A percentile compares a stretch with the other conserved stretches of the same genome.
phyloP scores from a whole-genome alignment of 2,888 invertebrate genomes.

The Bombyx huttoni region DNA sequence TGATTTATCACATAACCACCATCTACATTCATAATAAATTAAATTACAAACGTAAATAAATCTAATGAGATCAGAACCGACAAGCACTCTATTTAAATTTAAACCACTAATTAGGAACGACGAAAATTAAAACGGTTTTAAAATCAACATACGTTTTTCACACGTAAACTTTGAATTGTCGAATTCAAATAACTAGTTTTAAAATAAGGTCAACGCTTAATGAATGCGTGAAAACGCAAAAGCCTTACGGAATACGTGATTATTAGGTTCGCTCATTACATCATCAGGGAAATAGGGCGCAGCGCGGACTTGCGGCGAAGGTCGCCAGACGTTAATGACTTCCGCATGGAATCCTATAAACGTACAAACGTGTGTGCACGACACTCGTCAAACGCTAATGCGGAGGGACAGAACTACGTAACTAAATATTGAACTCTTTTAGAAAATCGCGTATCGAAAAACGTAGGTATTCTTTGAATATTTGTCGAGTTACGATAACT shows the following conservation, averaged over 20 bases:
- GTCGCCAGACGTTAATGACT: slow-evolving; percentile 45
- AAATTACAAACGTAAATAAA: too few species aligned
- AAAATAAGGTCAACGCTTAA: slow-evolving; percentile 8
- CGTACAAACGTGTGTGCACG: slow-evolving; percentile 8
- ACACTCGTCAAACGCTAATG: not conserved
- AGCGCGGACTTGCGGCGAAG: slow-evolving; percentile 40
- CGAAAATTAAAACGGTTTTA: too few species aligned
- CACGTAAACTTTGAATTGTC: not conserved
- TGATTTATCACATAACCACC: too few species aligned
- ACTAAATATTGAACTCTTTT: not conserved
- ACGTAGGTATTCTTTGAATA: too few species aligned
- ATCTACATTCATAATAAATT: too few species aligned
- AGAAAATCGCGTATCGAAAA: too few species aligned
- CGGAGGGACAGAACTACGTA: not conserved
- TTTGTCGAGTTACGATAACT: too few species aligned
- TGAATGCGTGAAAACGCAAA: slow-evolving; percentile 13
- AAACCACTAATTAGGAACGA: too few species aligned
- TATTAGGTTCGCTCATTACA: slow-evolving; percentile 32
- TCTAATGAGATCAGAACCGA: too few species aligned
- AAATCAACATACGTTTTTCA: too few species aligned
- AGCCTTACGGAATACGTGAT: slow-evolving; percentile 14
- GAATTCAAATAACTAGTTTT: not conserved
- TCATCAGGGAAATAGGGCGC: slow-evolving; percentile 55
- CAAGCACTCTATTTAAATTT: too few species aligned
- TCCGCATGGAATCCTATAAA: slow-evolving; percentile 50